Conservation (phyloP, 2,113 vertebrate species). For the Barnardius zonarius region DNA sequence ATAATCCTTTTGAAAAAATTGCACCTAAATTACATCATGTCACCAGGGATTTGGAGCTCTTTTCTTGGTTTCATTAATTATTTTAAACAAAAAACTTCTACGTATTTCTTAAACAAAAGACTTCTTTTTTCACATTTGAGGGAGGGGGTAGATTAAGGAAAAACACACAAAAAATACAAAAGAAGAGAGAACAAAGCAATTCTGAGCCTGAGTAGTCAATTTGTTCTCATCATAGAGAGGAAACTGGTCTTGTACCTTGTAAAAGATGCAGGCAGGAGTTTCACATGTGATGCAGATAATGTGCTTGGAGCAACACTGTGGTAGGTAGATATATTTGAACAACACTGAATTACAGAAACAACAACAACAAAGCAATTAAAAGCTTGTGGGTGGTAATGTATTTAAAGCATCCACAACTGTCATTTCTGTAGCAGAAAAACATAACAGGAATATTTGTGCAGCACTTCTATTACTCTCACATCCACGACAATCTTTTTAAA, state of each 20-base stretch:
- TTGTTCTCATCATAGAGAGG: conserved; percentile 1
- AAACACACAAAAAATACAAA: neutral
- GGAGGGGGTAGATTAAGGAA: neutral
- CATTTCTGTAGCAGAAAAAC: neutral
- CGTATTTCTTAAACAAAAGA: neutral
- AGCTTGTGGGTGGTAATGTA: neutral
- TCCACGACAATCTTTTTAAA: neutral
- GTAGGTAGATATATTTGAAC: neutral
- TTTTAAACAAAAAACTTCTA: neutral
- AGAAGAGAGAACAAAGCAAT: neutral
- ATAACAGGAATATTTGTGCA: neutral
- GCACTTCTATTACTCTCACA: neutral
- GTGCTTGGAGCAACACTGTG: neutral
- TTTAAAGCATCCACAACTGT: neutral
- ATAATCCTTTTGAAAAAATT: neutral
- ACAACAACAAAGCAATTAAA: conserved; percentile 10
- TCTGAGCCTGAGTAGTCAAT: neutral
- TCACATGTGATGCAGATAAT: neutral
- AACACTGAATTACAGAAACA: neutral
- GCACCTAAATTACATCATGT: neutral
- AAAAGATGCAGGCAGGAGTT: neutral
- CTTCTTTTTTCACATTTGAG: fast-evolving
- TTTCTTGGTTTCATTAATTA: neutral
- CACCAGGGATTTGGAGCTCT: neutral
- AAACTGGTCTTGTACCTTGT: neutral